Base-by-base conservation (phyloP, 2,113 vertebrate genomes). In the Sorex araneus region DNA sequence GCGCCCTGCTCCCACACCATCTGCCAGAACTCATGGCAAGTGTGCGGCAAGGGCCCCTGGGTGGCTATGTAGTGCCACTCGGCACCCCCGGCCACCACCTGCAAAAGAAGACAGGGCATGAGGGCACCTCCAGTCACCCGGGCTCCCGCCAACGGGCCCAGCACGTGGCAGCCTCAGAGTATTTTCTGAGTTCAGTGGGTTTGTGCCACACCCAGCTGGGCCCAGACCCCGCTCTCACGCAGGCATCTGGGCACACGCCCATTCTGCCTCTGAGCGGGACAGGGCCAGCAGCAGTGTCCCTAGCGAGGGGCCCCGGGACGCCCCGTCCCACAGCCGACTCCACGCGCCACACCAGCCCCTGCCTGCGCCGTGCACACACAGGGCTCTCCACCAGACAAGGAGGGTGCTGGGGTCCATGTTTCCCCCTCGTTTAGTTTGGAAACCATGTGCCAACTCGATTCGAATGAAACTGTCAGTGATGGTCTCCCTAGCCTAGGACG, bases 1-100 rank as follows among this genome's bases (percentile, higher is more conserved):
- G 99, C 99, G 40, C 99, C 99, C 95, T 99, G 99, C 96, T 99
- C 99, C 99, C 99, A 99, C 69, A 99, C 99, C 99, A 99, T 99
- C 98, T 99, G 99, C 99, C 99, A 99, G 98, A 99, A 99, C 96
- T 99, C 99, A 6, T 98, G 99, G 96, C 99, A 99, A 0, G 99
- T 99, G 95, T 99, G 99, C 34, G 99, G 98, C 78, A 99, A 97
- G 21, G 99, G 99, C 54, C 99, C 99, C 97, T 99, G 99, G 28
- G 99, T 99, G 95, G 99, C 99, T 2, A 99, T 99, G 96, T 99
- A 99, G 97, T 99, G 99, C 99, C 99, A 99, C 93, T 99, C 98
- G 93, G 99, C 98, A 91, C 99, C 98, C 89, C 98, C 98, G 89
- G 99, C 99, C 91, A 98, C 98, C 96, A 99, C 98, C 99, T 99